Conservation (phyloP, 37 sponge, comb jelly and placozoan species). For the Crambe crambe region DNA sequence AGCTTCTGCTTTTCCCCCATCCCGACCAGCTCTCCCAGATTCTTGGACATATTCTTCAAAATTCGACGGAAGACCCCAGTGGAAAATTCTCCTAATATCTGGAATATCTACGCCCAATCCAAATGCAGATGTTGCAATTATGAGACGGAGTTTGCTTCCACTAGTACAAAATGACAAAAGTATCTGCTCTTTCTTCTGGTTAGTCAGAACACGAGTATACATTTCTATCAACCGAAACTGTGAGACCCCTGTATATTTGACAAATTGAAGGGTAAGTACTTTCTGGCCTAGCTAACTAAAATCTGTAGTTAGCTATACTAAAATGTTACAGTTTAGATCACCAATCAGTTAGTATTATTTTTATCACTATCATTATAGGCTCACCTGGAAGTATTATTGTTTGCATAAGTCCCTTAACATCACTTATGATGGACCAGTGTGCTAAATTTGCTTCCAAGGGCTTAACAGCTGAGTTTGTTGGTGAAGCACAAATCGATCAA, state of each 20-base stretch:
- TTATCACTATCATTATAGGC: constrained; percentile 13
- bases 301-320: no score
- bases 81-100: neutral
- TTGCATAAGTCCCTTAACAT: constrained; percentile 47
- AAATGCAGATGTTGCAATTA: constrained; percentile 3
- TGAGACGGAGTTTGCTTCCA: neutral
- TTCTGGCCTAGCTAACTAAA: no score
- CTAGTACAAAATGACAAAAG: neutral
- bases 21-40: neutral
- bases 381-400: constrained; percentile 35
- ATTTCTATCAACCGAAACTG: neutral
- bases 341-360: no score
- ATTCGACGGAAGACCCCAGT: neutral
- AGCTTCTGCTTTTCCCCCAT: neutral
- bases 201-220: neutral
- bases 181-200: neutral
- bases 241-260: neutral
- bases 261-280: no score
- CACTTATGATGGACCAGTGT: constrained; percentile 56
- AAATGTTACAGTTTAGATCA: no score
- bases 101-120: neutral
- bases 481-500: constrained; percentile 40
- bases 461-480: constrained; percentile 50
- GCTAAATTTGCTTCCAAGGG: constrained; percentile 23
- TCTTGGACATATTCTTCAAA: neutral